Evolutionary conservation across 2,888 invertebrate species (phyloP), one percentile per base, ranked within the genome.

Genomic region (Halocaridina rubra): DNA sequence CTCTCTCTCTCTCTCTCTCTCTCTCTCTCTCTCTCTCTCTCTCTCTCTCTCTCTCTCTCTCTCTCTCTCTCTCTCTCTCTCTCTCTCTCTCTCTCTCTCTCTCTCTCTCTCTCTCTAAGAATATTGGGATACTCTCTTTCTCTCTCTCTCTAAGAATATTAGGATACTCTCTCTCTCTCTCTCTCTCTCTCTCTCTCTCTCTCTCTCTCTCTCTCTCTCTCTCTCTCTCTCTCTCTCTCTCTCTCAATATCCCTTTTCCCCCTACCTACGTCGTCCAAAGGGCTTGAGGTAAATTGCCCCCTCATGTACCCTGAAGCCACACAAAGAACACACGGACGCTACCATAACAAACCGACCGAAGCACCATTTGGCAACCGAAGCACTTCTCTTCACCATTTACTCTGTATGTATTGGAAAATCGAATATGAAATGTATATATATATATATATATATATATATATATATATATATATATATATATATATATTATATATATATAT

Each of bases 261-360:
- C 53, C 53, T 53, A 22, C 24, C 22, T 29, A 53, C 57, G 67
- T 3, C 16, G 10, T 53, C 53, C 81, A 39, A 81, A 81, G 69
- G 81, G 81, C 81, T 81, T 81, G 64, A 74, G 76, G 76, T 76
- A 75, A 81, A 76, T 81, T 75, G 32, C n/a, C 76, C 81, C 75
- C 81, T 81, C 81, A 76, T 81, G 81, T 81, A 81, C 81, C 81
- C 81, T 53, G 81, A 69, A 69, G 76, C 76, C 76, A 32, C 76
- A 81, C 81, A 81, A 81, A 76, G 81, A 81, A 81, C 75, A n/a
- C n/a, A 81, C 81, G 69, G 81, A 57, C 81, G 81, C 81, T 81
- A 81, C 46, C 81, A 81, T 76, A 81, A 81, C 81, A 81, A 81
- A 81, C 81, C 81, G 74, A 39, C 30, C 81, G 81, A 75, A 76